A percentile compares a stretch with the other conserved stretches of the same genome.
Evolutionary conservation across 2,888 invertebrate species (phyloP).

Genomic region (Blastobasis lacticolella): DNA sequence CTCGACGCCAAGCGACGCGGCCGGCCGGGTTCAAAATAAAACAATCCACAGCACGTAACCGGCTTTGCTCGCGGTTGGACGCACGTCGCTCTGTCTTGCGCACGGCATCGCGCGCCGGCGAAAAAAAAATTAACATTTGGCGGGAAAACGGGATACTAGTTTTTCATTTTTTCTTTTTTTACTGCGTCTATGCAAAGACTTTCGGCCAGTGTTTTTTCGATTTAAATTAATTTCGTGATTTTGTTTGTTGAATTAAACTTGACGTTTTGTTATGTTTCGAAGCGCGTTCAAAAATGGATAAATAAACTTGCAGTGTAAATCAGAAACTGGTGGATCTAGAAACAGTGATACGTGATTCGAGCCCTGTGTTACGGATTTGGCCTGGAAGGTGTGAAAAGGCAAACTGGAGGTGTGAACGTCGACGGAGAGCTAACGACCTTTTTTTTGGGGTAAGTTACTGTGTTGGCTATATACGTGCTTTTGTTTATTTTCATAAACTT

Average conservation of each 20-base stretch:
- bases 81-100: slow-evolving; percentile 26
- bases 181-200: slow-evolving; percentile 6
- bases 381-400: slow-evolving; percentile 25
- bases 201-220: slow-evolving; percentile 1
- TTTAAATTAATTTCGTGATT: slow-evolving; percentile 2
- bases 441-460: slow-evolving; percentile 11
- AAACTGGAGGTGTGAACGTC: slow-evolving; percentile 28
- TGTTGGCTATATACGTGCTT: background rate
- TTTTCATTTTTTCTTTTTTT: slow-evolving; percentile 7
- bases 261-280: background rate
- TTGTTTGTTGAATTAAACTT: slow-evolving; percentile 5
- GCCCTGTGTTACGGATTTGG: slow-evolving; percentile 32
- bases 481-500: no score
- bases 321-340: slow-evolving; percentile 1
- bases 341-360: slow-evolving; percentile 24
- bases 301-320: slow-evolving; percentile 1
- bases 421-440: slow-evolving; percentile 5
- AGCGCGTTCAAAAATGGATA: background rate
- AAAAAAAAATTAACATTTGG: slow-evolving; percentile 34
- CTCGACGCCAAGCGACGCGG: slow-evolving; percentile 27
- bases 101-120: slow-evolving; percentile 8
- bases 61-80: slow-evolving; percentile 59
- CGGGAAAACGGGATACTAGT: slow-evolving; percentile 40
- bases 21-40: slow-evolving; percentile 52
- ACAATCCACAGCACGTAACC: slow-evolving; percentile 57